Evolutionary conservation across 2,797 vertebrate genomes (phyloP), one percentile per base, ranked within the genome.

Genomic region (Poeciliopsis infans): DNA sequence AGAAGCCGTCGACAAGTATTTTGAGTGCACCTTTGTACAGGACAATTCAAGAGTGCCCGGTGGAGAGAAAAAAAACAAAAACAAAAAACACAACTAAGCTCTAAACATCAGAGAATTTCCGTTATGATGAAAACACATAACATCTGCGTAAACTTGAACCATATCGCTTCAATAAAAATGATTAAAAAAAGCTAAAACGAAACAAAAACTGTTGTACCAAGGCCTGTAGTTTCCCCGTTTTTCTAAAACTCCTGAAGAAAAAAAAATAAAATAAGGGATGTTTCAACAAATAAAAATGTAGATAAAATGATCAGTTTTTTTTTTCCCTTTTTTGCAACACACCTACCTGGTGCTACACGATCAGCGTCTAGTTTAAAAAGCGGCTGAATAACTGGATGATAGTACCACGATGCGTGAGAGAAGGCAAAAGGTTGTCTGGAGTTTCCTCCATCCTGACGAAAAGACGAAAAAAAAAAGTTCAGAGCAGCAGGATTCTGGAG

Each of bases 11-110:
- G 93, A 95, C 94, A 95, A 89, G 93, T 95, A 96, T 95, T 94
- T 90, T 94, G 95, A 96, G 96, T 96, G 96, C 95, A 95, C 94
- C 95, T 88, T 93, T 89, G 82, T 91, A 96, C 91, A 94, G 93
- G 92, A 96, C 95, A 93, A 76, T 87, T 90, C 78, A 82, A 92
- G 92, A 94, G 94, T 94, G 97, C 95, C 95, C 94, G 91, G 95
- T 95, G 96, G 94, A 94, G 93, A 84, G 55, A 68, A 23, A 39
- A 57, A 31, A 28, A 13, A 16, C 10, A 15, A 31, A 28, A 18
- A 4, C 15, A 47, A 20, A 31, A 59, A 28, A 18, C 13, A 93
- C 90, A 91, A 90, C 96, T 95, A 96, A 91, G 92, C 94, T 96
- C 96, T 96, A 96, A 91, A 96, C 95, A 93, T 93, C 94, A 89